Base-by-base conservation (phyloP, 2,797 vertebrate species). In the Takifugu rubripes region DNA sequence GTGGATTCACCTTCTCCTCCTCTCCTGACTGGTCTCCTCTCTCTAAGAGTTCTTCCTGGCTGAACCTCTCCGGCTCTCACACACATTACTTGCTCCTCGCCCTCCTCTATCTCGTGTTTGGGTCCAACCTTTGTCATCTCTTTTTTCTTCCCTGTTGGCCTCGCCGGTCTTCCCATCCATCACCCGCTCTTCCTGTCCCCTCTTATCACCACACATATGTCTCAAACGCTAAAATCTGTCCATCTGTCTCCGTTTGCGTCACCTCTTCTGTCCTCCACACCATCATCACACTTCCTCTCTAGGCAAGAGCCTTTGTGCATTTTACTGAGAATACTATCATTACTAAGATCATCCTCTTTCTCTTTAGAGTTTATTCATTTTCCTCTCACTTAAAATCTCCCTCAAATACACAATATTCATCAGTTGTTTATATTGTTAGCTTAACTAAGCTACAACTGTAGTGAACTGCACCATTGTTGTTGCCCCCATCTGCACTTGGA, bases 181-280 rank as follows among this genome's bases (percentile, higher is more conserved):
- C 89, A 90, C 59, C 24, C 25, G 56, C 64, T 74, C 75, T 48
- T 68, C 66, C 70, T 86, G 81, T 88, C 87, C 75, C 67, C 45
- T 77, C 63, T 70, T 58, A 58, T 83, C 77, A 70, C 70, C 74
- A 59, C 84, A 71, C 79, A 75, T 84, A 83, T 85, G 80, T 88
- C 82, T 87, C 73, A 77, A 59, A 72, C 68, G 57, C 68, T 88
- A 85, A 86, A 86, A 81, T 82, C 74, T 72, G 71, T 81, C 82
- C 70, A 61, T 83, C 66, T 55, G 66, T 88, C 79, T 69, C 56
- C 29, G 3, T 81, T 62, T 75, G 61, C 25, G 29, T 66, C 58
- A 55, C 68, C 76, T 71, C 60, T 75, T 82, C 75, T 77, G 76
- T 77, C 63, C 56, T 78, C 63, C 29, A 64, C 59, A 10, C 46